Base-by-base conservation (phyloP, 1,140 invertebrate genomes). In the Pogonus chalceus region DNA sequence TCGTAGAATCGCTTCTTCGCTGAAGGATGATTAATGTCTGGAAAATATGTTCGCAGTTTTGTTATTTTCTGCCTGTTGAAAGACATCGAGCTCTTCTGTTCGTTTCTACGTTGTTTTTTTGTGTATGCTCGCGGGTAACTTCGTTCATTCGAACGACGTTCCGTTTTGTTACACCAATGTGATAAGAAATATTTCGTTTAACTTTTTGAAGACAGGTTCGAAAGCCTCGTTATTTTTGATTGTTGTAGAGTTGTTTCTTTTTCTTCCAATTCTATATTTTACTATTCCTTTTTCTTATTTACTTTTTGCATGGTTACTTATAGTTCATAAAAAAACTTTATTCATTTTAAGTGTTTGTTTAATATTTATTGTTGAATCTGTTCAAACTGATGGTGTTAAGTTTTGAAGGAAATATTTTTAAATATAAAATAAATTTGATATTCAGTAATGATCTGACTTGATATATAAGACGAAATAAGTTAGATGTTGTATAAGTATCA, bases 161-260 rank as follows among this genome's bases (percentile, higher is more conserved):
- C 37, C 37, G 37, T 43, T 43, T 43, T 43, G 37, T 43, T 43
- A 43, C 37, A 18, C 7, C 9, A 16, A 43, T 43, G 37, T 12
- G 37, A 43, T 43, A 43, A 43, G 37, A 18, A 43, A 43, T 43
- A 12, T 43, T 43, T 43, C 37, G 37, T 43, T 43, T 43, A 43
- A 43, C 37, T 43, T 43, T 43, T 43, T 43, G 37, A 43, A 7
- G 37, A 16, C 7, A 12, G 7, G 37, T 43, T 43, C 3, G 37
- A 43, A 43, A 43, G 37, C 37, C 37, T 43, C 37, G 37, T 43
- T 43, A 43, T 43, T 43, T 43, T 43, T 43, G 37, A 43, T 43
- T 43, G 37, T 7, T 43, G 37, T 16, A 43, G 18, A 43, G 18
- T n/a, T n/a, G n/a, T n/a, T n/a, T n/a, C 37, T 18, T 31, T 4